Evolutionary conservation across 2,113 vertebrate genomes (phyloP), one percentile per base, ranked within the genome.

Genomic region (Protobothrops mucrosquamatus): DNA sequence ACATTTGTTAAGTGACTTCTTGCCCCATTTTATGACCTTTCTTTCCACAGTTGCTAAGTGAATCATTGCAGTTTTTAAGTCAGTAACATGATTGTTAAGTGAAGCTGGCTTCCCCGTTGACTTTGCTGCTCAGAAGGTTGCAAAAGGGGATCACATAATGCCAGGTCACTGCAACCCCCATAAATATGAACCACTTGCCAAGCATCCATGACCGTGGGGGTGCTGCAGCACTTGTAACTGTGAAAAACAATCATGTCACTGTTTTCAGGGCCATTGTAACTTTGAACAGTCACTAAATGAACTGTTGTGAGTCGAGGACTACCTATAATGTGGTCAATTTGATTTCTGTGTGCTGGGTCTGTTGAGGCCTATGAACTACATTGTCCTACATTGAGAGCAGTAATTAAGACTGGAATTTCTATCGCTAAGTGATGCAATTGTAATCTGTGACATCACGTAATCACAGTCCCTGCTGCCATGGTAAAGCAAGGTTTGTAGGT

Each of bases 81-180:
- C 29, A 29, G 26, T n/a, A 64, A 64, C 26, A 64, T 0, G 11
- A 14, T 64, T 64, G 61, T 64, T 64, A 64, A 64, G 11, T 1
- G 4, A 64, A 64, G 26, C 26, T 64, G 61, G 61, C 26, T 64
- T n/a, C 4, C 26, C 61, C 26, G 14, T n/a, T 64, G 61, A 64
- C 26, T 64, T 64, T 12, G 61, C 11, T 64, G 26, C 26, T n/a
- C 11, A 64, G 61, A 64, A 29, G 11, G 11, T n/a, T 3, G 4
- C 11, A 64, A 64, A n/a, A n/a, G 26, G 59, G 10, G 59, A 61
- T 61, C 24, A n/a, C 26, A 12, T n/a, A 29, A 64, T 2, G 26
- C 61, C 11, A 0, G 26, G 61, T n/a, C 11, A 64, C 11, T 4
- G 11, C 1, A 12, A 64, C 0, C 1, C 1, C 29, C 10, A n/a